Evolutionary conservation across 1,140 invertebrate genomes (phyloP).

Genomic region (Hycleus cichorii): DNA sequence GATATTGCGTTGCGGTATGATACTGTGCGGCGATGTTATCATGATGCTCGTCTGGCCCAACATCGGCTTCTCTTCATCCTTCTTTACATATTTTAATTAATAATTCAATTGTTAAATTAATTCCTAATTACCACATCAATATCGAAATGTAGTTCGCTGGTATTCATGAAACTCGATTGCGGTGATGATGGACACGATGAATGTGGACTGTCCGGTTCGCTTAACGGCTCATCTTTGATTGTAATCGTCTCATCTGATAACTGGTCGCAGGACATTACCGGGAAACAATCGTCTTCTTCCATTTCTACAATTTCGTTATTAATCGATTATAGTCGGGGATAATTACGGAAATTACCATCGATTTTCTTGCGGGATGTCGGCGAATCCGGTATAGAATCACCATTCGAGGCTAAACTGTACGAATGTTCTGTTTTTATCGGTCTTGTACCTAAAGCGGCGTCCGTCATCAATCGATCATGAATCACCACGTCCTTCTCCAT

Average conservation of each 20-base stretch:
- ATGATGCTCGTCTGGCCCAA: slow-evolving; percentile 51
- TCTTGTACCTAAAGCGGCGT: slow-evolving; percentile 67
- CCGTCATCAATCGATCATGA: slow-evolving; percentile 84
- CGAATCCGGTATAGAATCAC: slow-evolving; percentile 56
- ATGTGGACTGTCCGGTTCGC: slow-evolving; percentile 55
- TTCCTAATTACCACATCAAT: slow-evolving; percentile 25
- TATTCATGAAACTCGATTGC: slow-evolving; percentile 32
- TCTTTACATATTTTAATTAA: no score
- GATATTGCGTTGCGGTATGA: slow-evolving; percentile 44
- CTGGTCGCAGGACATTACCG: slow-evolving; percentile 47
- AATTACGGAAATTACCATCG: slow-evolving; percentile 46
- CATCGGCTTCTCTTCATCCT: slow-evolving; percentile 28
- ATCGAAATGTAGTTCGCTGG: slow-evolving; percentile 28
- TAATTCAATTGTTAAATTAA: not conserved
- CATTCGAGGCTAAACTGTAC: slow-evolving; percentile 65
- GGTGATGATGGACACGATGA: slow-evolving; percentile 60
- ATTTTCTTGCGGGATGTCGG: slow-evolving; percentile 54
- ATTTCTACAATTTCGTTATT: slow-evolving; percentile 53
- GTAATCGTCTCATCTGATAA: slow-evolving; percentile 38
- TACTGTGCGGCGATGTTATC: slow-evolving; percentile 45
- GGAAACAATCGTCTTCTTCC: slow-evolving; percentile 73
- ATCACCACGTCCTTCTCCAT: slow-evolving; percentile 64
- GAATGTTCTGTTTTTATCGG: slow-evolving; percentile 82
- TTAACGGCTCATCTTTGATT: slow-evolving; percentile 66
- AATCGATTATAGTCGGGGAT: not conserved